Evolutionary conservation across 2,888 invertebrate species (phyloP).

Genomic region (Diogma glabrata): DNA sequence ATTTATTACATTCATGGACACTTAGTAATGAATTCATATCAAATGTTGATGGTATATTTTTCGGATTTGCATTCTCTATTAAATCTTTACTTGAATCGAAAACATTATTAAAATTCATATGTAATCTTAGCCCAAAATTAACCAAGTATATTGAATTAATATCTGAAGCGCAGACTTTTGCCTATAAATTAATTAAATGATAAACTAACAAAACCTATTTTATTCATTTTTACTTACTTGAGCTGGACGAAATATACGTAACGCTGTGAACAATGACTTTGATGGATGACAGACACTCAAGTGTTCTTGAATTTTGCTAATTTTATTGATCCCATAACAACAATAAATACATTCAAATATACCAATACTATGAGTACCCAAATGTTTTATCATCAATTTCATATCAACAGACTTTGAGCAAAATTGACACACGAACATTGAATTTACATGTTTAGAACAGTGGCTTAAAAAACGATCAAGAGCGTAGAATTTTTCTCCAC

Average conservation of each 20-base stretch:
- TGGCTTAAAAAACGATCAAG: conserved; percentile 14
- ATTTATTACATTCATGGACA: conserved; percentile 3
- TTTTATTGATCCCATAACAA: conserved; percentile 30
- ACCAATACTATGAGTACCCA: conserved; percentile 34
- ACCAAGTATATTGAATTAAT: conserved; percentile 2
- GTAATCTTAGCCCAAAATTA: not conserved
- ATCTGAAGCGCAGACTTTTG: not conserved
- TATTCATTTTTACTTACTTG: conserved; percentile 1
- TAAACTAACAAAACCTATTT: not conserved
- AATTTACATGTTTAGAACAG: not conserved
- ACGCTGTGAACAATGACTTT: conserved; percentile 16
- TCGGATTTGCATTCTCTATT: not conserved
- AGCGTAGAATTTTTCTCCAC: conserved; percentile 12
- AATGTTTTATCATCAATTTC: conserved; percentile 28
- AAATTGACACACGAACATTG: conserved; percentile 13
- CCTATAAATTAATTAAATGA: not conserved
- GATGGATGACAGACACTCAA: conserved; percentile 36
- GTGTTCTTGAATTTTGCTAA: conserved; percentile 38
- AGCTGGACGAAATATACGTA: conserved; percentile 2
- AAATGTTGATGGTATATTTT: not conserved
- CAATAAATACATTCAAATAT: conserved; percentile 43
- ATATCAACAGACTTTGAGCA: conserved; percentile 11
- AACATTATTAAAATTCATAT: not conserved
- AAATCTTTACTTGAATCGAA: not conserved
- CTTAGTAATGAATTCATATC: not conserved